These are phyloP conservation scores for Epinephelus moara DNA, from an alignment of 2,113 vertebrate genomes.

Conservation along the genomic window DNA sequence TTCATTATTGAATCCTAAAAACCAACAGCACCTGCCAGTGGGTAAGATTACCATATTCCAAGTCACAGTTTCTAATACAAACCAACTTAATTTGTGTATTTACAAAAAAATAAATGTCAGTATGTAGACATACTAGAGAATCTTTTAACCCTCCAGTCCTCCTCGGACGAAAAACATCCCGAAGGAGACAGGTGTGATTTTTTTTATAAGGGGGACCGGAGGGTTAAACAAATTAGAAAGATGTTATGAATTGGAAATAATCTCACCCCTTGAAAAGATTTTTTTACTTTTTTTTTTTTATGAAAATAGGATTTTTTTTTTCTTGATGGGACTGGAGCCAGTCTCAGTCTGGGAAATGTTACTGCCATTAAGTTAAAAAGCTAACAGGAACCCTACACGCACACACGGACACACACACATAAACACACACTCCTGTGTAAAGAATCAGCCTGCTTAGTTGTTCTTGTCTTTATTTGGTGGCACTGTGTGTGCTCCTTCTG, in stretches of 20 bases:
- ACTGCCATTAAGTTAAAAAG: constrained; percentile 29
- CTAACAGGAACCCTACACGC: constrained; percentile 13
- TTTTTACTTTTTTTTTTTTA: no score
- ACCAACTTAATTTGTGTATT: not conserved
- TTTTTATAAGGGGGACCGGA: no score
- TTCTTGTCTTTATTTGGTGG: constrained; percentile 3
- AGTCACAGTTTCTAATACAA: not conserved
- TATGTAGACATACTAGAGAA: not conserved
- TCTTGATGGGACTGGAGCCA: not conserved
- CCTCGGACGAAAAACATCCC: no score
- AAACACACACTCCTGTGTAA: not conserved
- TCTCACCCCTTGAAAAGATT: no score
- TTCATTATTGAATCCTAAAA: not conserved
- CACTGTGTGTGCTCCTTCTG: not conserved
- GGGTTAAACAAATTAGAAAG: no score
- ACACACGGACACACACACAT: not conserved
- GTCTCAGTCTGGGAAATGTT: constrained; percentile 29
- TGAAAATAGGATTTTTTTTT: no score
- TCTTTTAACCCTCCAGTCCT: no score
- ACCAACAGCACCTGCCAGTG: not conserved
- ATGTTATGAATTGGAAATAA: no score
- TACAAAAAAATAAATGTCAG: not conserved
- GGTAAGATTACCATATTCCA: not conserved
- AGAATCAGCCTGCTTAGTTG: not conserved
- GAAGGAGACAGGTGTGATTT: no score